Conservation (phyloP, 2,797 vertebrate genomes). For the Bucorvus abyssinicus region DNA sequence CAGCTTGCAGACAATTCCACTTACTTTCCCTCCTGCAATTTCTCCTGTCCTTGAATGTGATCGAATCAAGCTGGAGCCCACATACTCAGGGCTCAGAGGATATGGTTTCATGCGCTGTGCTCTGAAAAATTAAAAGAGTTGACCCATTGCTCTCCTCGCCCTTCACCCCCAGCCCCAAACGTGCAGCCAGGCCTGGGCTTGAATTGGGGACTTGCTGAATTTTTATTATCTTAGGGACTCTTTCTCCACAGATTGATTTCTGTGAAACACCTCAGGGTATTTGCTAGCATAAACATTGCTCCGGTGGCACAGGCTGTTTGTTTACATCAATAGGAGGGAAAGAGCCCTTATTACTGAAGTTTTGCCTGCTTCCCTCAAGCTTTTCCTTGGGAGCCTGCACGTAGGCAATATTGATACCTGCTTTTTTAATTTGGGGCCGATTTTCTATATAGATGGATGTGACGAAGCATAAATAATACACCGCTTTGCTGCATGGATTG, state of each 20-base stretch:
- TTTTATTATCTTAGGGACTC: slow-evolving; percentile 23
- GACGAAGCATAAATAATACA: slow-evolving; percentile 34
- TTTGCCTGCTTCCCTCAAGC: slow-evolving; percentile 1
- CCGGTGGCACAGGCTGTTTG: slow-evolving; percentile 31
- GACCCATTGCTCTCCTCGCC: not conserved
- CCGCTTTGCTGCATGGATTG: not conserved
- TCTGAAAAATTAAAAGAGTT: not conserved
- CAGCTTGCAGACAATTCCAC: not conserved
- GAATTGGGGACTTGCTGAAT: not conserved
- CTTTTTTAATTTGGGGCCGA: slow-evolving; percentile 12
- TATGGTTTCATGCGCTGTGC: not conserved
- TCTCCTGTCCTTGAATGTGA: slow-evolving; percentile 52
- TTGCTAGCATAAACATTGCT: slow-evolving; percentile 60
- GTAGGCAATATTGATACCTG: slow-evolving; percentile 29
- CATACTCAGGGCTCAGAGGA: not conserved
- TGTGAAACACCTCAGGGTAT: slow-evolving; percentile 46
- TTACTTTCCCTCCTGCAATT: slow-evolving; percentile 32
- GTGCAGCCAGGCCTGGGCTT: not conserved
- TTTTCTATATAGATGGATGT: slow-evolving; percentile 35
- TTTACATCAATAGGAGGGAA: slow-evolving; percentile 56
- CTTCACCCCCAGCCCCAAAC: not conserved
- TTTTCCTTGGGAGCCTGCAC: not conserved
- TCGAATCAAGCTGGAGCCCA: not conserved
- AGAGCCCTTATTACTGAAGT: slow-evolving; percentile 25
- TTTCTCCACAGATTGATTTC: slow-evolving; percentile 60